Base-by-base conservation (phyloP, 2,888 invertebrate genomes). In the Hermodice carunculata region DNA sequence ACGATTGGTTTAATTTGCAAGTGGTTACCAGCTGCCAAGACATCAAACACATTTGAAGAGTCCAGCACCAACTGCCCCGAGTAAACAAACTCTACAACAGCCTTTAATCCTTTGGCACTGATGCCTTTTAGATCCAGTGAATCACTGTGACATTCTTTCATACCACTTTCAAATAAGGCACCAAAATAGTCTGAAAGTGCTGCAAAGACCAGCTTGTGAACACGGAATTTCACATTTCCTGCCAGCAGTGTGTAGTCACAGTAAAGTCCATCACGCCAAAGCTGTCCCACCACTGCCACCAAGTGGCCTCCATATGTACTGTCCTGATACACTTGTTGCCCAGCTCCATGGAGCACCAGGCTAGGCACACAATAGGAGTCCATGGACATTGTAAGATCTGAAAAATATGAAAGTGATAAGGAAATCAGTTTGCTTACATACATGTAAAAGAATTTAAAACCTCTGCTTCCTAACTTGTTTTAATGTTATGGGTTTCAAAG, bases 181-280 rank as follows among this genome's bases (percentile, higher is more conserved):
- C 43, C 22, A 42, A 60, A 60, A 42, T 60, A 60, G 28, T 52
- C 52, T 3, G 28, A 42, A 22, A 43, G 24, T 17, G 32, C 29
- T 8, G 60, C 60, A 26, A 60, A 17, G 17, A 52, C 14, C 22
- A 26, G 26, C 52, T 40, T 49, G 40, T 60, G 60, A 28, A 52
- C 51, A 8, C 8, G 49, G 28, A 60, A 52, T 5, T 24, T 29
- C 17, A 19, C 19, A 14, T 29, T 42, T 2, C 40, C 42, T 11
- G 52, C 60, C 40, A 52, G 37, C 49, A 60, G 40, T 3, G 51
- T 52, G 52, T 40, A 60, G 60, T 60, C 60, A 53, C 53, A 53
- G 11, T 37, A 31, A 14, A 32, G 37, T 17, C 24, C 22, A 34
- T 53, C 53, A n/a, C n/a, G n/a, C n/a, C n/a, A n/a, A n/a, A n/a